phyloP scores from a whole-genome alignment of 2,888 invertebrate genomes.

The Syrista parreyssii region DNA sequence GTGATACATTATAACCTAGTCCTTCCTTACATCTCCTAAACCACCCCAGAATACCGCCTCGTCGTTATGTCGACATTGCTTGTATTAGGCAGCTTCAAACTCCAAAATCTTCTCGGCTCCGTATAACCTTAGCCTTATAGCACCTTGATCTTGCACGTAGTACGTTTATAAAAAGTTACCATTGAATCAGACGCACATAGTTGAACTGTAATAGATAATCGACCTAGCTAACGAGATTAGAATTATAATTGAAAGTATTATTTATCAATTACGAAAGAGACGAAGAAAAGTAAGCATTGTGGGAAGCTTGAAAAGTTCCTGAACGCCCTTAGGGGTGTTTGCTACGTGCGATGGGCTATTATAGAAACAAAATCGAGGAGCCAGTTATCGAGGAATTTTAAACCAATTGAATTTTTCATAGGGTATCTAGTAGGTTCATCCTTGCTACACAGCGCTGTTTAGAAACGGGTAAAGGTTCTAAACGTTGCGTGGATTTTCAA shows the following conservation, averaged over 20 bases:
- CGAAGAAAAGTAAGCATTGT: background rate
- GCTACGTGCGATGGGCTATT: background rate
- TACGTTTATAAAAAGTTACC: background rate
- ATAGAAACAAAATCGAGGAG: background rate
- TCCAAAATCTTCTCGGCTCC: background rate
- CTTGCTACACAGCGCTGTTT: background rate
- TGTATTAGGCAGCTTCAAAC: background rate
- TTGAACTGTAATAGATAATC: background rate
- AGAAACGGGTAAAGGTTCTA: background rate
- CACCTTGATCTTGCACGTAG: background rate
- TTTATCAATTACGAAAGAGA: background rate
- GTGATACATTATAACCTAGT: conserved; percentile 30
- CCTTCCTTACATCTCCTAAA: conserved; percentile 19
- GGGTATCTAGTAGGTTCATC: background rate
- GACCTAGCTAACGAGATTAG: background rate
- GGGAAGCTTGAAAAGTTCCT: conserved; percentile 2
- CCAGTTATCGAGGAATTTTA: background rate
- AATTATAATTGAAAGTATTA: background rate
- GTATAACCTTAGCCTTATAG: conserved; percentile 7
- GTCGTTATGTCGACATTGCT: background rate
- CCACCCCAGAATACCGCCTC: conserved; percentile 22
- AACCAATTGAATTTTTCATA: background rate
- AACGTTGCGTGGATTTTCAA: background rate
- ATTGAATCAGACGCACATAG: background rate
- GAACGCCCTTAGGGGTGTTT: conserved; percentile 3